A percentile compares a stretch with the other conserved stretches of the same genome.
Evolutionary conservation across 53 echinoderm and acorn worm genomes (phyloP).

Genomic region (Actinopyga echinites): DNA sequence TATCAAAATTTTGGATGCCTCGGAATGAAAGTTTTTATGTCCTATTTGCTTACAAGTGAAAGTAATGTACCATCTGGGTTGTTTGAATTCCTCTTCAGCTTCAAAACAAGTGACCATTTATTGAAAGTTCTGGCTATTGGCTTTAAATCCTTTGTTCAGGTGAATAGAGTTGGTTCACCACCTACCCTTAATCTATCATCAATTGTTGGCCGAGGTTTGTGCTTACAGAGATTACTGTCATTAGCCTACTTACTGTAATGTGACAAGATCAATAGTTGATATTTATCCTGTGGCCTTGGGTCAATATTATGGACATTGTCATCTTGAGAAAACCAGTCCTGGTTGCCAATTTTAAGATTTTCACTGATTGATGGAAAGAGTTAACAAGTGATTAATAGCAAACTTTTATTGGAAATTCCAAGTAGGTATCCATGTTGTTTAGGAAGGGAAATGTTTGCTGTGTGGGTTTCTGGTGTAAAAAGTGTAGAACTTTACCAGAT

Average conservation of each 20-base stretch:
- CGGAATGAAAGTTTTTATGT: no score
- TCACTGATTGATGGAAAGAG: conserved; percentile 17
- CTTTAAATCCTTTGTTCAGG: no score
- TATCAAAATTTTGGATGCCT: no score
- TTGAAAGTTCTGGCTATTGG: no score
- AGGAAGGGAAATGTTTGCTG: not conserved
- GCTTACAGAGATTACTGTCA: conserved; percentile 24
- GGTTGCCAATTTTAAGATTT: not conserved
- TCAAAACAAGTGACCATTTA: no score
- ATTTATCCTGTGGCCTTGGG: conserved; percentile 36
- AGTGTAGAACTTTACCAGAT: no score
- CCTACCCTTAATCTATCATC: no score
- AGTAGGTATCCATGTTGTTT: conserved; percentile 1
- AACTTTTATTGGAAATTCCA: not conserved
- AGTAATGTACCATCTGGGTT: no score
- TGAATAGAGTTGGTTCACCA: no score
- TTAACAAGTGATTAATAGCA: not conserved
- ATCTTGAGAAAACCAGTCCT: not conserved
- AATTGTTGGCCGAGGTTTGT: conserved; percentile 7
- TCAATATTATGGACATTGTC: conserved; percentile 14
- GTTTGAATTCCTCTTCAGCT: no score
- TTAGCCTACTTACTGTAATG: conserved; percentile 18
- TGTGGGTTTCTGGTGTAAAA: not conserved
- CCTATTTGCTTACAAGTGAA: no score
- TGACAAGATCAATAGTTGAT: conserved; percentile 21